Base-by-base conservation (phyloP, 2,888 invertebrate genomes). In the Stramonita haemastoma region DNA sequence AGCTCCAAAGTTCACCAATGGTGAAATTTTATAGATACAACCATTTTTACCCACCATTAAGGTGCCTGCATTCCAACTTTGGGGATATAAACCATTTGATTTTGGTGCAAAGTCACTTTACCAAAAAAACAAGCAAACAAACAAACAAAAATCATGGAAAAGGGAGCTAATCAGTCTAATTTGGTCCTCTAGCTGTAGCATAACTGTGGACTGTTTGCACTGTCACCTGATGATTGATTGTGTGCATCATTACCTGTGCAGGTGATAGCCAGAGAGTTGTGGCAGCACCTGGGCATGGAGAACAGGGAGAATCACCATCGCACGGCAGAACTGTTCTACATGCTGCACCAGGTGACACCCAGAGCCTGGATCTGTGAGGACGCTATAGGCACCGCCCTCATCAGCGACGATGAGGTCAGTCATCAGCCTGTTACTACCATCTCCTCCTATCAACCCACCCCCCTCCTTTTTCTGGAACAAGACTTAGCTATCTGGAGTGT, bases 281-380 rank as follows among this genome's bases (percentile, higher is more conserved):
- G 98, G 98, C 97, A 97, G 92, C 97, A 97, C 93, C 95, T 98
- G 70, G 97, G 97, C 2, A 96, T 96, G 89, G 95, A 97, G 87
- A 96, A 96, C 22, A 96, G 96, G 32, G 96, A 97, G 77, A 96
- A 96, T 89, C 97, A 97, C 91, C 97, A 97, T 93, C 96, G 96
- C 86, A 97, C 97, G 92, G 97, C 98, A 13, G 97, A 97, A 83
- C 95, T 98, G 32, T 96, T 98, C 2, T 97, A 98, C 94, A 97
- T 98, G 94, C 96, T 98, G 81, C 98, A 98, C 95, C 97, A 98
- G 93, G 97, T 97, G 79, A 95, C 97, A 93, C 96, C 97, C 93
- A 94, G 95, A 95, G 96, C 96, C 90, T 96, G 97, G 93, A 96
- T 97, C n/a, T 98, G 98, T 86, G 98, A 98, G 94, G 97, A 97